Evolutionary conservation across 2,888 invertebrate genomes (phyloP).

Genomic region (Thysanoteuthis rhombus): DNA sequence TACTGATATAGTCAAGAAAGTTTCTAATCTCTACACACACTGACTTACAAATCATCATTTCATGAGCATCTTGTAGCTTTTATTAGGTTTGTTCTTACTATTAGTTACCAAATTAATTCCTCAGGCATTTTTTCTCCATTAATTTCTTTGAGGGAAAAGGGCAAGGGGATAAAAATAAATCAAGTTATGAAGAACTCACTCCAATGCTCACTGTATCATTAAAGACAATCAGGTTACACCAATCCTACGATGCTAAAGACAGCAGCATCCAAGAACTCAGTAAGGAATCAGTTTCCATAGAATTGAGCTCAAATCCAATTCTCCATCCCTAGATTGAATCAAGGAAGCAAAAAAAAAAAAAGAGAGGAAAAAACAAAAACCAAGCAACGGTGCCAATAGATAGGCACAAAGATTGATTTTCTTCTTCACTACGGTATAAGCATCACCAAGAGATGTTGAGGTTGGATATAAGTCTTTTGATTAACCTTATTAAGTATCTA

Average conservation of each 20-base stretch:
- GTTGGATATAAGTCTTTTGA: no score
- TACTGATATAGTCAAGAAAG: no score
- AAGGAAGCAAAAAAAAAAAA: neutral
- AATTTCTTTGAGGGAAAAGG: neutral
- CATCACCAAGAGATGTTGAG: no score
- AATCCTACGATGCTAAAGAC: neutral
- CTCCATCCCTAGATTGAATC: neutral
- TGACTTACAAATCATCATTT: neutral
- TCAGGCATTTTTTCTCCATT: neutral
- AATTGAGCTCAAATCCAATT: neutral
- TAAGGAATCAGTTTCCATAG: neutral
- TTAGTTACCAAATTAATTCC: neutral
- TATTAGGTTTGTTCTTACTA: neutral
- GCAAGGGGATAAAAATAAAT: neutral
- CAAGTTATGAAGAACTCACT: neutral
- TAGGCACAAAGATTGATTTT: no score
- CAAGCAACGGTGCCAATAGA: no score
- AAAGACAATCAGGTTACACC: neutral
- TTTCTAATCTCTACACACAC: no score
- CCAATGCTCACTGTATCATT: neutral
- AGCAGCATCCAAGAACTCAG: neutral
- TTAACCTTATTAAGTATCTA: no score
- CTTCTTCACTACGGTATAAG: no score
- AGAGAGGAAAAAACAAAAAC: no score
- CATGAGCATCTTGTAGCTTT: neutral